Evolutionary conservation across 2,888 invertebrate species (phyloP), one percentile per base, ranked within the genome.

Genomic region (Coenonympha glycerion): DNA sequence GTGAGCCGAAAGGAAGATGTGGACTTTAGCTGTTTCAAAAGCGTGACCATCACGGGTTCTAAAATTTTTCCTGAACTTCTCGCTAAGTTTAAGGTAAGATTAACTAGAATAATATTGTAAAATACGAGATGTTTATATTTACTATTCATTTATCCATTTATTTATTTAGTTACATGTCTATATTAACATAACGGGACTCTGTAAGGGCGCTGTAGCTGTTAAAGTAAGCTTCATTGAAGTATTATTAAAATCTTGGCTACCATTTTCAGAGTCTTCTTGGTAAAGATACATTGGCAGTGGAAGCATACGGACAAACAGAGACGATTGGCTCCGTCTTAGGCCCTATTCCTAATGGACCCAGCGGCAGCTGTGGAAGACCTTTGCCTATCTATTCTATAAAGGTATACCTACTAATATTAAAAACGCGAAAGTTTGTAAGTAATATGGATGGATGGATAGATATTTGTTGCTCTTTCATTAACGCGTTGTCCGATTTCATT

Each of bases 281-380:
- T 0, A 57, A 68, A 13, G 62, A 59, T 3, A 59, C 72, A 0
- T 0, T 55, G 0, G 42, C 73, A 0, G 16, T 67, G n/a, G 73
- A 79, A 24, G 53, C 64, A 1, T 82, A 80, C 18, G 83, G 81
- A 0, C 73, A 74, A 49, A 77, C 83, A 0, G 84, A 84, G 52
- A 71, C 68, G 22, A 33, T 79, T 2, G 84, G 84, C 0, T 63
- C 71, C 0, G 49, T 68, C 0, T 37, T 80, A 0, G 2, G 28
- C 0, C 66, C 67, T 0, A 63, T 61, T 5, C 65, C 70, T 0
- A 40, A 44, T 0, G 72, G 72, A 1, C 79, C 79, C 0, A 16
- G 62, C 0, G 77, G 77, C 0, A 75, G 59, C 51, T 77, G 79
- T 47, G 84, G 84, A 0, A 60, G 48, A 6, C 56, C 64, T 0